These are phyloP conservation scores for Belonocnema kinseyi DNA, from an alignment of 1,140 invertebrate genomes.

Conservation along the genomic window DNA sequence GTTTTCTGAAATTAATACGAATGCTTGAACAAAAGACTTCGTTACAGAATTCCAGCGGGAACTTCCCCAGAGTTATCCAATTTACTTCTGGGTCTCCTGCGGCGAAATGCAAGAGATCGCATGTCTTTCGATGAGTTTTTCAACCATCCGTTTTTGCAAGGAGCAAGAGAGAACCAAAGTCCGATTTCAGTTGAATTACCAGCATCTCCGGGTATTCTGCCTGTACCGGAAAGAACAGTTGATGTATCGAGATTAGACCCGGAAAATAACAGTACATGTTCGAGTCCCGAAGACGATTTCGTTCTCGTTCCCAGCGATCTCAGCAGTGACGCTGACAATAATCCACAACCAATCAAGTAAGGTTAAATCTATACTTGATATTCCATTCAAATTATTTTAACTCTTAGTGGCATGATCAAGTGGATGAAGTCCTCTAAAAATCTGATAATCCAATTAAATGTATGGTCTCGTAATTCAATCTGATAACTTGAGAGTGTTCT, in stretches of 20 bases:
- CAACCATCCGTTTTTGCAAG: constrained; percentile 91
- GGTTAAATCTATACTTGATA: constrained; percentile 9
- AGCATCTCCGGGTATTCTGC: constrained; percentile 66
- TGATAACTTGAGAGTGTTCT: background rate
- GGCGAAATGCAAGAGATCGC: constrained; percentile 94
- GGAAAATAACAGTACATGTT: constrained; percentile 75
- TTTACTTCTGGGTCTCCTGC: constrained; percentile 90
- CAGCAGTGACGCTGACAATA: constrained; percentile 76
- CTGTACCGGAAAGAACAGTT: constrained; percentile 65
- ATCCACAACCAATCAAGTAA: constrained; percentile 66
- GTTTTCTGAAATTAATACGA: too few relatives aligned
- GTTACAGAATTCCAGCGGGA: constrained; percentile 89
- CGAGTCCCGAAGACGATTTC: constrained; percentile 89
- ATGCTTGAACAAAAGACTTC: constrained; percentile 48
- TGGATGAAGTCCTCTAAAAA: too few relatives aligned
- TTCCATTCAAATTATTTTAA: background rate
- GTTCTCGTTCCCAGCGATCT: constrained; percentile 88
- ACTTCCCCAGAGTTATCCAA: constrained; percentile 93
- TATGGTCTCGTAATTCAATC: background rate
- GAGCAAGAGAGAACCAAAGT: constrained; percentile 75
- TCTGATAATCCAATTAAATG: background rate
- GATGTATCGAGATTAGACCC: constrained; percentile 63
- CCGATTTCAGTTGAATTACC: constrained; percentile 68
- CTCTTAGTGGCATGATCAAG: background rate
- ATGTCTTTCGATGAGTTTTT: constrained; percentile 98